phyloP scores from a whole-genome alignment of 2,888 invertebrate genomes.

The Prostheceraeus crozeri region DNA sequence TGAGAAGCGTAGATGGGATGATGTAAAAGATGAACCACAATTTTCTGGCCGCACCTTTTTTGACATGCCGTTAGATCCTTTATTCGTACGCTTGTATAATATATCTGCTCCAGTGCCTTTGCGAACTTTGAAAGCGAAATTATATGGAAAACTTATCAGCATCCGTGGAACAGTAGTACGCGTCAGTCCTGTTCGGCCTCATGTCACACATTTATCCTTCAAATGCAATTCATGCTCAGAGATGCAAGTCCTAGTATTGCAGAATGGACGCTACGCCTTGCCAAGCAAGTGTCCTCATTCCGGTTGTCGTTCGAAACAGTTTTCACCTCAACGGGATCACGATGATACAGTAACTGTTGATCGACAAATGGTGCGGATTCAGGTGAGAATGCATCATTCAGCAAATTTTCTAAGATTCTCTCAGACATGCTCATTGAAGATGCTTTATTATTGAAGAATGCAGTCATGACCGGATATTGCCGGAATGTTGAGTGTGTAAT shows the following conservation, averaged over 20 bases:
- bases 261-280: conserved; percentile 2
- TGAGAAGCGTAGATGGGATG: too few relatives aligned
- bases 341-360: conserved; percentile 67
- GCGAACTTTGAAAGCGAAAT: conserved; percentile 63
- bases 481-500: too few relatives aligned
- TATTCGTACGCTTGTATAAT: too few relatives aligned
- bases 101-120: too few relatives aligned
- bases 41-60: too few relatives aligned
- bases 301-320: conserved; percentile 52
- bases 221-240: conserved; percentile 65
- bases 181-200: conserved; percentile 67
- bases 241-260: conserved; percentile 61
- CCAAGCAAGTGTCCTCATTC: conserved; percentile 47
- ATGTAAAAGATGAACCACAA: too few relatives aligned
- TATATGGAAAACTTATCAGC: conserved; percentile 69
- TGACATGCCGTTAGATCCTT: too few relatives aligned
- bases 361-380: conserved; percentile 61
- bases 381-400: too few relatives aligned
- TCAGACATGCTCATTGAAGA: too few relatives aligned
- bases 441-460: too few relatives aligned
- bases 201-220: background rate
- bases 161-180: conserved; percentile 77
- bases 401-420: too few relatives aligned
- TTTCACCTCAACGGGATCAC: conserved; percentile 53
- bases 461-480: too few relatives aligned